Evolutionary conservation across 53 echinoderm and acorn worm genomes (phyloP), one percentile per base, ranked within the genome.

Genomic region (Stichopus horrens): DNA sequence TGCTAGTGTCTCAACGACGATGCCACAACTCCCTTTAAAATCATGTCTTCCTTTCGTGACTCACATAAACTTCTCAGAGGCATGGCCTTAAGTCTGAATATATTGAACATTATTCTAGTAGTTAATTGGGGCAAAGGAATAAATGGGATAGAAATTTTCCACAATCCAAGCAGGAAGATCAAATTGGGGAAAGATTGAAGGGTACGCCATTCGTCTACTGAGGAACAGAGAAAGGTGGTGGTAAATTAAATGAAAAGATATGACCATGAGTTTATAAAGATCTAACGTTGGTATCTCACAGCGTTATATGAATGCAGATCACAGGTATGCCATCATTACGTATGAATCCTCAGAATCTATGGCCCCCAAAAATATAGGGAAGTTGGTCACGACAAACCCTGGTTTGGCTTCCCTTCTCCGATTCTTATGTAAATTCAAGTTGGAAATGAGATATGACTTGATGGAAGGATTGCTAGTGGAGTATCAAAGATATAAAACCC

Each of bases 71-170:
- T 21, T 81, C 81, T 81, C 55, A 57, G 52, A 56, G 81, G 81
- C 81, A 56, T 81, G 58, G 57, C 81, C 81, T 57, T 56, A 56
- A 81, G 81, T 54, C 18, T 71, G 71, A 55, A 56, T 54, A 56
- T 23, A 81, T 81, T 22, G 56, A 81, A 81, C 81, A 81, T 81
- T 81, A 58, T 79, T 79, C 79, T 79, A 54, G 55, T 79, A 53
- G 56, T 81, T 81, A 57, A 81, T 58, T 81, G 81, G 81, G 81
- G 58, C 81, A 81, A 81, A 81, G 57, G 56, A 81, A 81, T 81
- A 81, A 81, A 58, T 56, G 58, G 58, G 81, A 54, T 57, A 58
- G 81, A 56, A 81, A 58, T 7, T 79, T 79, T 55, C 55, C 79
- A 79, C 55, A 71, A 71, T 71, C 71, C 71, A 71, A 18, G 71